Evolutionary conservation across 1,140 invertebrate species (phyloP).

Genomic region (Cheumatopsyche charites): DNA sequence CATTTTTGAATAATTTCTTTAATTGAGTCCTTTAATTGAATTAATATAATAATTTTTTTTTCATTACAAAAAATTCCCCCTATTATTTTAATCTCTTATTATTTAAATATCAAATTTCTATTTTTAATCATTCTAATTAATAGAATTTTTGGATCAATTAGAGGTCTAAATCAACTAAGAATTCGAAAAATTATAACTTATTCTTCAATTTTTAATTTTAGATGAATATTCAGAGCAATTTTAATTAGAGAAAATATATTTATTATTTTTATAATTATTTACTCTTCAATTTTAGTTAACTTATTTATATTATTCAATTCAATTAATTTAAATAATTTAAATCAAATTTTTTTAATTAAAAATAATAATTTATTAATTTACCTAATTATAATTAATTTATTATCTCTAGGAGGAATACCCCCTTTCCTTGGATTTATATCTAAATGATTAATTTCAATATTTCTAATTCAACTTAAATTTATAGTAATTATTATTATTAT

Average conservation of each 20-base stretch:
- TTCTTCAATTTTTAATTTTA: constrained; percentile 63
- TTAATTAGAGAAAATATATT: constrained; percentile 55
- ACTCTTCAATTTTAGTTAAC: constrained; percentile 54
- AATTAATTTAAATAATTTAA: constrained; percentile 57
- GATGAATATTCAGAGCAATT: constrained; percentile 57
- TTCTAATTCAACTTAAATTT: constrained; percentile 55
- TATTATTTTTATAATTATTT: constrained; percentile 57
- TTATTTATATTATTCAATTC: constrained; percentile 56
- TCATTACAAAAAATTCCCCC: constrained; percentile 64
- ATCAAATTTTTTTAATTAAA: constrained; percentile 56
- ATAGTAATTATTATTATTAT: constrained; percentile 54
- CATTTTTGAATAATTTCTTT: constrained; percentile 62
- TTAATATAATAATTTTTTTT: constrained; percentile 57
- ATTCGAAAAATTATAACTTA: constrained; percentile 61
- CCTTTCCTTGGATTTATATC: constrained; percentile 63
- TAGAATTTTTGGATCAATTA: constrained; percentile 53
- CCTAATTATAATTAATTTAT: constrained; percentile 58
- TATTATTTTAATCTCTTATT: constrained; percentile 55
- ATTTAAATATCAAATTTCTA: constrained; percentile 53
- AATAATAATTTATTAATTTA: constrained; percentile 54
- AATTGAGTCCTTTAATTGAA: constrained; percentile 56
- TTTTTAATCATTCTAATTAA: constrained; percentile 55
- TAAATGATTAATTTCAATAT: constrained; percentile 62
- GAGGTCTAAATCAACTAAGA: constrained; percentile 60
- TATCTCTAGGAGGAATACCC: constrained; percentile 61